Conservation (phyloP, 2,888 invertebrate species). For the Rhimphoctona megacephalus region DNA sequence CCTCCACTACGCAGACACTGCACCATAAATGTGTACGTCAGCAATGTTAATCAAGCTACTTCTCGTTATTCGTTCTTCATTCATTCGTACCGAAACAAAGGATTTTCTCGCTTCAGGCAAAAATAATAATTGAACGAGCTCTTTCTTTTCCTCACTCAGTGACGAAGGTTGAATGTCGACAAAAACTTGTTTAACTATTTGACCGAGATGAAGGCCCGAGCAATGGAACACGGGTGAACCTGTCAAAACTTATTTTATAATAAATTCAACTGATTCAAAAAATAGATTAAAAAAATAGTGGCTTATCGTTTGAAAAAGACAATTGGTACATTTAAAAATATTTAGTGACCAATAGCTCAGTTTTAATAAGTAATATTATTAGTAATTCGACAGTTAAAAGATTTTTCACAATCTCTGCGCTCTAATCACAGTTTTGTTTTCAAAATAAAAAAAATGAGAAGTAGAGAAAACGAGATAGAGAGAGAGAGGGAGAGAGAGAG, state of each 20-base stretch:
- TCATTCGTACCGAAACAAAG: constrained; percentile 26
- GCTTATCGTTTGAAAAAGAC: too few relatives aligned
- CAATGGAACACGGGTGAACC: not conserved
- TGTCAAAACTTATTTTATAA: not conserved
- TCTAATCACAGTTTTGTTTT: constrained; percentile 27
- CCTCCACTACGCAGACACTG: not conserved
- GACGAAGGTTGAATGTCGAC: not conserved
- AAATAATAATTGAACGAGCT: constrained; percentile 17
- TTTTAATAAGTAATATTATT: too few relatives aligned
- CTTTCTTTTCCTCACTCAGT: not conserved
- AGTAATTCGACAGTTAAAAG: not conserved
- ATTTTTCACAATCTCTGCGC: constrained; percentile 10
- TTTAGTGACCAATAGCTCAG: too few relatives aligned
- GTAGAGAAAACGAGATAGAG: not conserved
- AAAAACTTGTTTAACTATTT: not conserved
- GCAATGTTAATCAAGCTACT: constrained; percentile 42
- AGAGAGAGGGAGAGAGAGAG: too few relatives aligned
- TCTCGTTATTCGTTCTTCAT: constrained; percentile 28
- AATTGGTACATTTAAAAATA: too few relatives aligned
- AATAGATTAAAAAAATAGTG: too few relatives aligned
- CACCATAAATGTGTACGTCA: not conserved
- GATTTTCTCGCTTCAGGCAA: constrained; percentile 23
- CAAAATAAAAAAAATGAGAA: constrained; percentile 2
- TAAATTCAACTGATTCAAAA: too few relatives aligned
- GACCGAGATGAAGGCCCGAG: not conserved